phyloP scores from a whole-genome alignment of 2,888 invertebrate genomes.

The Ligdia adustata region DNA sequence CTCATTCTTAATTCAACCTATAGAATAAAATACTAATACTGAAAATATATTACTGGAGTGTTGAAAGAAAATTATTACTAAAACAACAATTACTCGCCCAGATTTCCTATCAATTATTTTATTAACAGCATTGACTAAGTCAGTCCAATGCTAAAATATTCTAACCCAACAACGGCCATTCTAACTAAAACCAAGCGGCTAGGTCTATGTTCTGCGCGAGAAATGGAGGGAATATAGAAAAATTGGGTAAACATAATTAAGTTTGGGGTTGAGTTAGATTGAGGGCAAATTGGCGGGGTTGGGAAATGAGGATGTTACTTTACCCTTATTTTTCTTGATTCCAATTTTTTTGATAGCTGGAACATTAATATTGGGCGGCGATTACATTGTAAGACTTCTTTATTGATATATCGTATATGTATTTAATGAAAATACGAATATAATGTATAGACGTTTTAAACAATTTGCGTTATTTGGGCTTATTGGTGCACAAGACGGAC shows the following conservation, averaged over 20 bases:
- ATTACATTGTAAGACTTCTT: not conserved
- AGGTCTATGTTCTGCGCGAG: constrained; percentile 14
- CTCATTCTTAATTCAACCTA: no score
- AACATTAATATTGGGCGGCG: not conserved
- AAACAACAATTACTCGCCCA: no score
- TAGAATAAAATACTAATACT: no score
- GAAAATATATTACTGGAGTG: no score
- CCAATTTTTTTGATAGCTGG: constrained; percentile 3
- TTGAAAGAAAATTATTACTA: no score
- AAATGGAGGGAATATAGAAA: constrained; percentile 42
- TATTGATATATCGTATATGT: not conserved
- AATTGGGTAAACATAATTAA: constrained; percentile 50
- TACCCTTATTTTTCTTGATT: constrained; percentile 10
- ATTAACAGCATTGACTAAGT: no score
- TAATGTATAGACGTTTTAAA: no score
- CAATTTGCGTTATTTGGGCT: no score
- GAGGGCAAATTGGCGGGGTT: constrained; percentile 15
- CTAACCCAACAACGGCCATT: not conserved
- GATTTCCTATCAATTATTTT: no score
- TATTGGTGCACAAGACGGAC: no score
- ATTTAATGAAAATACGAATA: no score
- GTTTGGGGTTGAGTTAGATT: constrained; percentile 23
- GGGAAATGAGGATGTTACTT: constrained; percentile 15
- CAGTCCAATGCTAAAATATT: no score
- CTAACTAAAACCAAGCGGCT: not conserved